A percentile compares a stretch with the other conserved stretches of the same genome.
phyloP scores from a whole-genome alignment of 2,888 invertebrate species.

The Siphonodentalium dalli region DNA sequence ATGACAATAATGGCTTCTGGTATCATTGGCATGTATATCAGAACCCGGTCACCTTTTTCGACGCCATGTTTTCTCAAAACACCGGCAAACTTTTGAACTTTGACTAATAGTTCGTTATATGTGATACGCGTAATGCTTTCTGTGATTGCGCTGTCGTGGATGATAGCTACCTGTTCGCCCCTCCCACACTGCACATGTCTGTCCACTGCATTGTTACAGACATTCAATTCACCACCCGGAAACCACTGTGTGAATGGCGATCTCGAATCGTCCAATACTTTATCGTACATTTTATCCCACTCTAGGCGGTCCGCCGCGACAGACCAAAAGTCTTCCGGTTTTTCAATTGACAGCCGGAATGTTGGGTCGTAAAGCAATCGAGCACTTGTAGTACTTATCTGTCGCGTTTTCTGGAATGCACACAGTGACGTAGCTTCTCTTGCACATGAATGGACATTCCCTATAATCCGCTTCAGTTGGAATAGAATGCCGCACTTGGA shows the following conservation, averaged over 20 bases:
- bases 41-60: slow-evolving; percentile 80
- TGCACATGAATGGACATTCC: too few relatives aligned
- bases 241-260: slow-evolving; percentile 92
- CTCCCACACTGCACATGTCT: slow-evolving; percentile 81
- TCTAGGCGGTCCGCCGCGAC: slow-evolving; percentile 78
- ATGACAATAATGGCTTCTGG: slow-evolving; percentile 89
- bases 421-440: too few relatives aligned
- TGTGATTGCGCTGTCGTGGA: slow-evolving; percentile 90
- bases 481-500: too few relatives aligned
- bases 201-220: slow-evolving; percentile 91
- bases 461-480: too few relatives aligned
- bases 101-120: slow-evolving; percentile 80
- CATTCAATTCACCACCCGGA: slow-evolving; percentile 88
- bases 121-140: slow-evolving; percentile 79
- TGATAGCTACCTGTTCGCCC: slow-evolving; percentile 81
- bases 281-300: slow-evolving; percentile 86
- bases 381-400: too few relatives aligned
- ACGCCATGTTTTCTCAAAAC: slow-evolving; percentile 81
- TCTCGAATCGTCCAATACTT: slow-evolving; percentile 82
- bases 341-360: slow-evolving; percentile 43
- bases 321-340: slow-evolving; percentile 85
- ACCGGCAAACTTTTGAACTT: slow-evolving; percentile 82
- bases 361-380: slow-evolving; percentile 44
- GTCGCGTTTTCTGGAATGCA: too few relatives aligned
- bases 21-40: slow-evolving; percentile 94